phyloP scores from a whole-genome alignment of 2,797 vertebrate species.

The Paratrypauchen microcephalus region DNA sequence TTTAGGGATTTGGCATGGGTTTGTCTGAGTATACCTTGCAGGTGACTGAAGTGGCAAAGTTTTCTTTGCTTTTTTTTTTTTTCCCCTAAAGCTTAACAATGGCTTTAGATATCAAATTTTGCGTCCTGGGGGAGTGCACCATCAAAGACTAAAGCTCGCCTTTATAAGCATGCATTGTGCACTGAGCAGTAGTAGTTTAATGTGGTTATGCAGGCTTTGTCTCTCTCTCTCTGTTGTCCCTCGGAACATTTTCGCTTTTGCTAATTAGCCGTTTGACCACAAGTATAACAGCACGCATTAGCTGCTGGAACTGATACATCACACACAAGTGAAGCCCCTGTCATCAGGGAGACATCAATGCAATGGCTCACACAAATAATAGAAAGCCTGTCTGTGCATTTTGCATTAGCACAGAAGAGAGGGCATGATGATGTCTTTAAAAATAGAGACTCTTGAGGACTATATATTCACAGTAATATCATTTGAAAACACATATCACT shows the following conservation, averaged over 20 bases:
- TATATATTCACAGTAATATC: neutral
- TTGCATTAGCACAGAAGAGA: neutral
- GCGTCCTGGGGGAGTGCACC: neutral
- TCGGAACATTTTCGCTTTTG: constrained; percentile 25
- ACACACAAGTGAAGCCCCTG: constrained; percentile 46
- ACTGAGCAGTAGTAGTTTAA: constrained; percentile 31
- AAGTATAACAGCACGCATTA: constrained; percentile 46
- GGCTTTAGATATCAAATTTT: neutral
- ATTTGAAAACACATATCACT: neutral
- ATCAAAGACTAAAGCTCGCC: constrained; percentile 16
- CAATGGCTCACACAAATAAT: constrained; percentile 36
- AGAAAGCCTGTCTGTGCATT: constrained; percentile 16
- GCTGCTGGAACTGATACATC: constrained; percentile 53
- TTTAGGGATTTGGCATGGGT: too few relatives aligned
- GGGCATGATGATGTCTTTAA: neutral
- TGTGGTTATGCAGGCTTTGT: constrained; percentile 32
- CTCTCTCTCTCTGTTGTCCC: constrained; percentile 31
- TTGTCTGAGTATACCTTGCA: too few relatives aligned
- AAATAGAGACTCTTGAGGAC: constrained; percentile 1
- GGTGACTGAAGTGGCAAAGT: neutral
- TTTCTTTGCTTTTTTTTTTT: too few relatives aligned
- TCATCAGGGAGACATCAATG: constrained; percentile 41
- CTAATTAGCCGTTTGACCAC: constrained; percentile 60
- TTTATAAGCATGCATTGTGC: constrained; percentile 24
- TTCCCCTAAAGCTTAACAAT: neutral